A percentile compares a stretch with the other conserved stretches of the same genome.
phyloP scores from a whole-genome alignment of 2,888 invertebrate genomes.

The Hypsopygia costalis region DNA sequence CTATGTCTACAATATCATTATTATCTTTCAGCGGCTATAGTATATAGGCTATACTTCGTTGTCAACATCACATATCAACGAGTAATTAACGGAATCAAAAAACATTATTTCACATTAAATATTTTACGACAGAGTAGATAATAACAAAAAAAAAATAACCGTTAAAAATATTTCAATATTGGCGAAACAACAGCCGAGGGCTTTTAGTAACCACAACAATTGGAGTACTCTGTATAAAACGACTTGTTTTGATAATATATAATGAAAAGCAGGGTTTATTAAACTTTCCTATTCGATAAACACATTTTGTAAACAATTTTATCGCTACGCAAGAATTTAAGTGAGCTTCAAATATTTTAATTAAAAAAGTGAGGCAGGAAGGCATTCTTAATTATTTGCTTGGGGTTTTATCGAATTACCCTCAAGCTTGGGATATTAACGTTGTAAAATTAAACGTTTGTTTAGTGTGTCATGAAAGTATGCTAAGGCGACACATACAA shows the following conservation, averaged over 20 bases:
- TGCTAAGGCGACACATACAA: no score
- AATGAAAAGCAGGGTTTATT: not conserved
- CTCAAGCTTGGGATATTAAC: no score
- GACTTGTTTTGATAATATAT: not conserved
- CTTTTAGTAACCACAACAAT: not conserved
- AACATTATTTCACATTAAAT: not conserved
- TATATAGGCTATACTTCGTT: no score
- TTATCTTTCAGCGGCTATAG: no score
- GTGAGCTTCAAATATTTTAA: slow-evolving; percentile 37
- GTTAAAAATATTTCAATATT: not conserved
- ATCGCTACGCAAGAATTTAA: slow-evolving; percentile 30
- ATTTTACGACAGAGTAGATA: not conserved
- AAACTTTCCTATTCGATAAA: slow-evolving; percentile 22
- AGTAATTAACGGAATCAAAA: no score
- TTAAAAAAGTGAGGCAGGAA: slow-evolving; percentile 30
- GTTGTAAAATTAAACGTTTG: no score
- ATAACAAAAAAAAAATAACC: not conserved
- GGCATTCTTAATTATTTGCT: slow-evolving; percentile 34
- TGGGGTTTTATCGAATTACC: slow-evolving; percentile 35
- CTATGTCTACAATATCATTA: no score
- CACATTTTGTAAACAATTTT: slow-evolving; percentile 31
- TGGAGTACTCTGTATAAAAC: not conserved
- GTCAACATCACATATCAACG: no score
- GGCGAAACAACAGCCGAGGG: not conserved
- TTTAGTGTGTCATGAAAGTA: no score